These are phyloP conservation scores for Drymodes brunneopygia DNA, from an alignment of 2,113 vertebrate genomes.

Conservation along the genomic window DNA sequence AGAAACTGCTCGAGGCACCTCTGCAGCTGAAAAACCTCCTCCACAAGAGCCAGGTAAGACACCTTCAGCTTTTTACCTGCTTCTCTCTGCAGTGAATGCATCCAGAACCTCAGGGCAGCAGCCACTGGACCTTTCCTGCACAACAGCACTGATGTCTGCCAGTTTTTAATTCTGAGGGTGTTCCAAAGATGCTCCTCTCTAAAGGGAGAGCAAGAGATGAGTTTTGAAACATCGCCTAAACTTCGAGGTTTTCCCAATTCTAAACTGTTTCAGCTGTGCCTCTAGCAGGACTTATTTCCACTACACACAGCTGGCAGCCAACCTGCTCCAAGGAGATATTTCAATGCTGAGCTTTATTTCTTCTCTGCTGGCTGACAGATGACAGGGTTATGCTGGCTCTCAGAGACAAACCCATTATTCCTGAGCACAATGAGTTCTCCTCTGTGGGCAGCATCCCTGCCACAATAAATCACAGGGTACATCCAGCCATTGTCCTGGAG, in stretches of 20 bases:
- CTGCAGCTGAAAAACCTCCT: background rate
- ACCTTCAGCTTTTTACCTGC: background rate
- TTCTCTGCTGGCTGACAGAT: background rate
- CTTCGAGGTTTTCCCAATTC: background rate
- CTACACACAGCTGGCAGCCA: background rate
- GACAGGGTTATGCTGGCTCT: background rate
- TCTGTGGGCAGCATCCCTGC: background rate
- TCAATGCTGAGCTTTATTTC: background rate
- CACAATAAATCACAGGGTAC: background rate
- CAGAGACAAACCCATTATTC: background rate
- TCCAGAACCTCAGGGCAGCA: background rate
- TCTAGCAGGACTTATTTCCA: background rate
- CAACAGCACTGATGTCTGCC: fast-evolving
- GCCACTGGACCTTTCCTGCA: background rate
- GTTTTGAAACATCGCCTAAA: background rate
- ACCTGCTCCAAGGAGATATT: background rate
- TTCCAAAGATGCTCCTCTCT: background rate
- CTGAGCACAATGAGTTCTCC: background rate
- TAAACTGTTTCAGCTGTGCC: background rate
- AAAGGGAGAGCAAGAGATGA: background rate
- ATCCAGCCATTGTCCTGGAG: conserved; percentile 7
- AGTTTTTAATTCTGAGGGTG: background rate
- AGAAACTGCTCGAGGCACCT: background rate
- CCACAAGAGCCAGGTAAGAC: conserved; percentile 32
- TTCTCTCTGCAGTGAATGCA: background rate